Conservation (phyloP, 2,888 invertebrate genomes). For the Steinernema carpocapsae region DNA sequence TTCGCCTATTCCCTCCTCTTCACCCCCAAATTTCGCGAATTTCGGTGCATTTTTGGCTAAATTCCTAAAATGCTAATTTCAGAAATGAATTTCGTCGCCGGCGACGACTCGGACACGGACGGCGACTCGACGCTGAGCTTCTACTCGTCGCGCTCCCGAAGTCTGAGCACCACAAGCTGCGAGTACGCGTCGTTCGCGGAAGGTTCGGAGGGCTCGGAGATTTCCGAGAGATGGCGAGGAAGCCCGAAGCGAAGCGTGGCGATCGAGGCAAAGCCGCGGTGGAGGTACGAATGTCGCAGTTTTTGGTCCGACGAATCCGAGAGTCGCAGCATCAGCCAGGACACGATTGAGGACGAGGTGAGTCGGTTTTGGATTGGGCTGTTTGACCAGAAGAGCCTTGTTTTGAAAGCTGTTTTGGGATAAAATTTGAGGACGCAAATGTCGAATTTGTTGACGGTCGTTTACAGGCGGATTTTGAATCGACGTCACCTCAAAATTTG, state of each 20-base stretch:
- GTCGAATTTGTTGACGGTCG: too few species aligned
- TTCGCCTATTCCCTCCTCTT: too few species aligned
- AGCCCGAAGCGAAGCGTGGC: not conserved
- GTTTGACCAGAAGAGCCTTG: not conserved
- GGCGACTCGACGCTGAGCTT: slow-evolving; percentile 18
- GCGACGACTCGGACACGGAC: slow-evolving; percentile 17
- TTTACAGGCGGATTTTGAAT: too few species aligned
- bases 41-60: too few species aligned
- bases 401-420: too few species aligned
- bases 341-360: slow-evolving; percentile 26
- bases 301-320: slow-evolving; percentile 24
- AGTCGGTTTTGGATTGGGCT: not conserved
- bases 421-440: too few species aligned
- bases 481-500: too few species aligned
- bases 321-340: not conserved
- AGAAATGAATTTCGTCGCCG: too few species aligned
- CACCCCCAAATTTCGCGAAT: too few species aligned
- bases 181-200: slow-evolving; percentile 8
- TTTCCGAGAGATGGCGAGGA: too few species aligned
- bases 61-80: too few species aligned
- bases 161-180: not conserved
- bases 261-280: not conserved
- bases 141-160: slow-evolving; percentile 20
- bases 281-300: slow-evolving; percentile 22
- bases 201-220: not conserved